Base-by-base conservation (phyloP, 2,113 vertebrate species). In the Marcusenius ussheri region DNA sequence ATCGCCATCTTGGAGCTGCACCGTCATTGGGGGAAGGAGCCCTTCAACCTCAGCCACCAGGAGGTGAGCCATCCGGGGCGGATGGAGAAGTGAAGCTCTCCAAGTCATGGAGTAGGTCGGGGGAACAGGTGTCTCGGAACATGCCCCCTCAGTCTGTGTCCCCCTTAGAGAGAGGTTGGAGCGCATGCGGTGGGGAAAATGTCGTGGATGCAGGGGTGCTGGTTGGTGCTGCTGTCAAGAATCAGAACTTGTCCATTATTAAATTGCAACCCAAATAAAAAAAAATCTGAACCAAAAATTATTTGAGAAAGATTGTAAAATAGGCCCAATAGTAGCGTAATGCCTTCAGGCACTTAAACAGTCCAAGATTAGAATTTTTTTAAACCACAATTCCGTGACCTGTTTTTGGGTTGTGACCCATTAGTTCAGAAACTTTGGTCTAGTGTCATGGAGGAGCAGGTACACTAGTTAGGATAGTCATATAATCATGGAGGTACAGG, bases 1-100 rank as follows among this genome's bases (percentile, higher is more conserved):
- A 97, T 99, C 74, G 98, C 98, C 49, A 98, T 99, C 91, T 94
- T 99, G 91, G 98, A 99, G 96, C 96, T 99, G 85, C 97, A 98
- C 90, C 97, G 98, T 87, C 96, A 98, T 92, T 96, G 97, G 96
- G 98, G 98, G 93, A 97, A 97, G 83, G 97, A 99, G 90, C 96
- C 98, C 80, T 99, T 99, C 96, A 97, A 96, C 91, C 96, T 97
- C 87, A 97, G 96, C 92, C 97, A 99, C 88, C 98, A 99, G 94
- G 97, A 99, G 98, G 98, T 99, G 93, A 93, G 50, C 10, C 35
- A 7, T 27, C 24, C 1, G 3, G 21, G 24, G 84, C 0, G 1
- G 3, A 5, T 50, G 47, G 47, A 86, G 8, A n/a, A 50, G 84
- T 86, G 45, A 31, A 6, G n/a, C 21, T 46, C 70, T 74, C 13